A percentile compares a stretch with the other conserved stretches of the same genome.
These are phyloP conservation scores for Drosophila putrida DNA, from an alignment of 2,888 invertebrate genomes.

Conservation along the genomic window DNA sequence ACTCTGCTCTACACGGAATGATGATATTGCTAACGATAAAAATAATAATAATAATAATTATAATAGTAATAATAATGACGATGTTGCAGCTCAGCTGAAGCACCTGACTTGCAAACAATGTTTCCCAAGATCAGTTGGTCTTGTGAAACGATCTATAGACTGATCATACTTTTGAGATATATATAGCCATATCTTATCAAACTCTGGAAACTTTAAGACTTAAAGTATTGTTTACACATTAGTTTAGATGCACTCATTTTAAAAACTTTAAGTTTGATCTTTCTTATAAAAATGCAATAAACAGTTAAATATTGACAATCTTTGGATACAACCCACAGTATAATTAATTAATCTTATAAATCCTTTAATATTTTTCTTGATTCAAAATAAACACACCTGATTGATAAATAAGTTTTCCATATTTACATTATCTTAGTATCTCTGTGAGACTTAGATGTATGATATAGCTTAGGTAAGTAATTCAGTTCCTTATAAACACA, in stretches of 20 bases:
- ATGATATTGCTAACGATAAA: conserved; percentile 12
- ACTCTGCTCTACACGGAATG: conserved; percentile 20
- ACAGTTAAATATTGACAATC: too few relatives aligned
- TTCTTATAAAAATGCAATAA: too few relatives aligned
- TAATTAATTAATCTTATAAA: too few relatives aligned
- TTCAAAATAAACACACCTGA: too few relatives aligned
- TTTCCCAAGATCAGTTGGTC: conserved; percentile 46
- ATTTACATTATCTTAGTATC: too few relatives aligned
- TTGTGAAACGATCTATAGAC: conserved; percentile 14
- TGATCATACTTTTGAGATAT: neutral
- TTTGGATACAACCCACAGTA: too few relatives aligned
- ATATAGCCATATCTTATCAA: neutral
- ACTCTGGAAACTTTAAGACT: neutral
- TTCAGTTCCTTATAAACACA: too few relatives aligned
- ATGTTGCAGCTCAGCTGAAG: conserved; percentile 21
- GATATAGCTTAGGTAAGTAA: too few relatives aligned
- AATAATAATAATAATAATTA: conserved; percentile 26
- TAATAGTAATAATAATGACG: neutral
- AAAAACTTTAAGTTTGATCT: too few relatives aligned
- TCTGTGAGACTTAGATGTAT: too few relatives aligned
- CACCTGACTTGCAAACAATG: conserved; percentile 63
- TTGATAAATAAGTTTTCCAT: neutral
- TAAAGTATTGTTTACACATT: neutral
- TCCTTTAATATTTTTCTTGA: too few relatives aligned
- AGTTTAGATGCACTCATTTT: neutral